Conservation (phyloP, 2,888 invertebrate genomes). For the Cloeon dipterum region DNA sequence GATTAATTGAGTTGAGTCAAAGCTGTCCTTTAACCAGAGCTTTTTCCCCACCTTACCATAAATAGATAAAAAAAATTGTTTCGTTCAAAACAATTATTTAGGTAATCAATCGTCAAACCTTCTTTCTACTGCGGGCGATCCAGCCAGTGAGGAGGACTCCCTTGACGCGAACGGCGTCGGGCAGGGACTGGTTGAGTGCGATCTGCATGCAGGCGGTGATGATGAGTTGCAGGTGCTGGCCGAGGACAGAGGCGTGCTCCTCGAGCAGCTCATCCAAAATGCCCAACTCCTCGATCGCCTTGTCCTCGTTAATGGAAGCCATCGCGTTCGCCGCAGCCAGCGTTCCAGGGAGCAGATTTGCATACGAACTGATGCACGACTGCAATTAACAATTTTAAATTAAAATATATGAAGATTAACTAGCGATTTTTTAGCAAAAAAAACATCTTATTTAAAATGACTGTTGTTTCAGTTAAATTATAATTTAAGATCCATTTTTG, state of each 20-base stretch:
- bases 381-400: conserved; percentile 12
- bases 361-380: conserved; percentile 28
- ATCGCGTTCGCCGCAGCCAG: conserved; percentile 34
- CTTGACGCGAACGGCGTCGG: conserved; percentile 38
- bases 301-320: conserved; percentile 27
- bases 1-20: no score
- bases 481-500: no score
- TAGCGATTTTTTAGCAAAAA: conserved; percentile 3
- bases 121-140: conserved; percentile 43
- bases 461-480: no score
- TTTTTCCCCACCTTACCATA: no score
- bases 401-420: conserved; percentile 1
- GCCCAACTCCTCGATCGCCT: conserved; percentile 35
- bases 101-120: conserved; percentile 17
- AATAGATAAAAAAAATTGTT: no score
- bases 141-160: conserved; percentile 40
- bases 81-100: no score
- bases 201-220: conserved; percentile 41
- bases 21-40: no score
- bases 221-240: conserved; percentile 35
- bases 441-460: conserved; percentile 5
- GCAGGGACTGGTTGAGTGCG: conserved; percentile 28
- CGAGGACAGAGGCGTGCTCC: conserved; percentile 30
- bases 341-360: conserved; percentile 34
- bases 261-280: conserved; percentile 37